Conservation (phyloP, 2,113 vertebrate genomes). For the Equus quagga region DNA sequence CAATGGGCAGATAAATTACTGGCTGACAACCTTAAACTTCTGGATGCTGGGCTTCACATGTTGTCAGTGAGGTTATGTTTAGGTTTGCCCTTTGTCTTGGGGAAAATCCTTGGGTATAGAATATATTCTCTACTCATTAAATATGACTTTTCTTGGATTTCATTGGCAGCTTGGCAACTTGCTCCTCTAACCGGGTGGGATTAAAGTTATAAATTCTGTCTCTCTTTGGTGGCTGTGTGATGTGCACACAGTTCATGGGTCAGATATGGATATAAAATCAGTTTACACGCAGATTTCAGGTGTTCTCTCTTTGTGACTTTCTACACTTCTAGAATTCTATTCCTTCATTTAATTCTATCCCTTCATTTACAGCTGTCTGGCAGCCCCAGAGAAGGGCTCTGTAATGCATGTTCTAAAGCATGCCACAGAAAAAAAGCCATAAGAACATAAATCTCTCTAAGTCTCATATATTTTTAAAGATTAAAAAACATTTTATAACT, state of each 20-base stretch:
- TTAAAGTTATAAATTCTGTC: neutral
- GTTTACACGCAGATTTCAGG: neutral
- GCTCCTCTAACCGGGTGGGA: neutral
- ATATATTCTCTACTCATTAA: neutral
- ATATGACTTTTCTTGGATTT: neutral
- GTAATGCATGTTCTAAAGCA: neutral
- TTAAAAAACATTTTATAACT: neutral
- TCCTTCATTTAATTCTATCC: no score
- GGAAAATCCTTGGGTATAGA: neutral
- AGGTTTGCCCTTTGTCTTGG: neutral
- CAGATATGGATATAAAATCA: no score
- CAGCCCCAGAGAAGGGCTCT: neutral
- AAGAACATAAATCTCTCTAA: neutral
- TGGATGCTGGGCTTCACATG: neutral
- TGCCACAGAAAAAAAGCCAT: neutral
- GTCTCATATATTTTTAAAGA: neutral
- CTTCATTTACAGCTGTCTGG: neutral
- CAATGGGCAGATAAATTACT: neutral
- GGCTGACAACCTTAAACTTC: neutral
- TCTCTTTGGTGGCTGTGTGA: neutral
- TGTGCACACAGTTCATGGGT: neutral
- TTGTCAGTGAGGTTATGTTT: neutral
- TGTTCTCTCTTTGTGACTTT: neutral
- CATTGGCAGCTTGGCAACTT: neutral
- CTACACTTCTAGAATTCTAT: neutral